phyloP scores from a whole-genome alignment of 2,888 invertebrate genomes.

The Didymodactylos carnosus region DNA sequence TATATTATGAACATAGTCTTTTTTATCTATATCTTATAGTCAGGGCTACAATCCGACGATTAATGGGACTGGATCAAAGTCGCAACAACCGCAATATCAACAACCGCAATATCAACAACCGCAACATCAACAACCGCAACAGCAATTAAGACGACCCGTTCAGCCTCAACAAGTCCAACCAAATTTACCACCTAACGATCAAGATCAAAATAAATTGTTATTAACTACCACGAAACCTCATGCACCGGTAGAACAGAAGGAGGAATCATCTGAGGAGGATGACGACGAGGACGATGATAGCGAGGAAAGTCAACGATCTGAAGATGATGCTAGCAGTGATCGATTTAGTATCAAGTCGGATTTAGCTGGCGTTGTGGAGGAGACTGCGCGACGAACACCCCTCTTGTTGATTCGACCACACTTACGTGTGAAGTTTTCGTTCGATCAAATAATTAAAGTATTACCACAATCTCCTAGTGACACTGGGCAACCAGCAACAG shows the following conservation, averaged over 20 bases:
- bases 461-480: constrained; percentile 58
- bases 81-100: background rate
- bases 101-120: background rate
- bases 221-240: background rate
- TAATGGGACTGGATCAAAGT: no score
- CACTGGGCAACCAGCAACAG: constrained; percentile 49
- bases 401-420: constrained; percentile 64
- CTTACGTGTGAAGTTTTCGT: constrained; percentile 35
- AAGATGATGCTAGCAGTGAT: background rate
- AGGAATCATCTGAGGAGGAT: background rate
- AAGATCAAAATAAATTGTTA: background rate
- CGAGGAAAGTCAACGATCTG: background rate
- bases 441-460: constrained; percentile 53
- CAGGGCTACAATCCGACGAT: background rate
- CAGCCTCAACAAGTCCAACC: no score
- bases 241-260: background rate
- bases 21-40: no score
- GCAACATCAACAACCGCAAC: background rate
- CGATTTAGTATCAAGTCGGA: background rate
- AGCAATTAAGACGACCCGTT: background rate
- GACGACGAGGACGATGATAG: background rate
- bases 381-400: constrained; percentile 43
- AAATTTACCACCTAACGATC: no score
- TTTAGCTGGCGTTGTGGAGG: background rate
- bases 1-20: no score